Evolutionary conservation across 37 sponge, comb jelly and placozoan species (phyloP).

Genomic region (Axinella damicornis): DNA sequence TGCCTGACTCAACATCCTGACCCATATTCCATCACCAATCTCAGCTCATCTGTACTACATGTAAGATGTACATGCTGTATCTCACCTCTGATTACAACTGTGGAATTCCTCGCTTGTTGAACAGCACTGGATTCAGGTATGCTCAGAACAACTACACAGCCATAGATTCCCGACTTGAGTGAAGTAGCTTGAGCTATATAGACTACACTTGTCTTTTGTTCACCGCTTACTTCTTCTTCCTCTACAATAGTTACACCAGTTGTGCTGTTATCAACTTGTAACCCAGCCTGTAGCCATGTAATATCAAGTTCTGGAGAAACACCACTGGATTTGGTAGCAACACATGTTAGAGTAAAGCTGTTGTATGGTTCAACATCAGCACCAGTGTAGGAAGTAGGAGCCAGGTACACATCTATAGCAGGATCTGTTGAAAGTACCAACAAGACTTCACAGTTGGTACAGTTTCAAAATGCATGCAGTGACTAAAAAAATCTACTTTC

Average conservation of each 20-base stretch:
- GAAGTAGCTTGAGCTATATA: neutral
- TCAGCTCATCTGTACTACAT: too few species aligned
- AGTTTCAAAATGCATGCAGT: too few species aligned
- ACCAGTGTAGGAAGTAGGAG: neutral
- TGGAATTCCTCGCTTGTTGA: neutral
- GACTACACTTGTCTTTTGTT: neutral
- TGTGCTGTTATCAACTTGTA: constrained; percentile 5
- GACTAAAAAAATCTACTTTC: too few species aligned
- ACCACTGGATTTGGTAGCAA: neutral
- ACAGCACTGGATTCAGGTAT: constrained; percentile 16
- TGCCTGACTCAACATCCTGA: too few species aligned
- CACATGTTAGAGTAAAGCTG: constrained; percentile 13
- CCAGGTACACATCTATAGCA: neutral
- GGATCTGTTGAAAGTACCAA: too few species aligned
- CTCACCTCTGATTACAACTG: constrained; percentile 13
- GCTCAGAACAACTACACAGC: neutral
- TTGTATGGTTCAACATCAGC: constrained; percentile 17
- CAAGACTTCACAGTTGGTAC: too few species aligned
- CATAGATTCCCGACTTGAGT: neutral
- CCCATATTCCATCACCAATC: too few species aligned
- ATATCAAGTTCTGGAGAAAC: constrained; percentile 12
- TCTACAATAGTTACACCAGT: constrained; percentile 2
- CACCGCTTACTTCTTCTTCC: constrained; percentile 2
- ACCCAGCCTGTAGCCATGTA: neutral
- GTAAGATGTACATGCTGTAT: too few species aligned